These are phyloP conservation scores for Diprion similis DNA, from an alignment of 1,140 invertebrate species.

Conservation along the genomic window DNA sequence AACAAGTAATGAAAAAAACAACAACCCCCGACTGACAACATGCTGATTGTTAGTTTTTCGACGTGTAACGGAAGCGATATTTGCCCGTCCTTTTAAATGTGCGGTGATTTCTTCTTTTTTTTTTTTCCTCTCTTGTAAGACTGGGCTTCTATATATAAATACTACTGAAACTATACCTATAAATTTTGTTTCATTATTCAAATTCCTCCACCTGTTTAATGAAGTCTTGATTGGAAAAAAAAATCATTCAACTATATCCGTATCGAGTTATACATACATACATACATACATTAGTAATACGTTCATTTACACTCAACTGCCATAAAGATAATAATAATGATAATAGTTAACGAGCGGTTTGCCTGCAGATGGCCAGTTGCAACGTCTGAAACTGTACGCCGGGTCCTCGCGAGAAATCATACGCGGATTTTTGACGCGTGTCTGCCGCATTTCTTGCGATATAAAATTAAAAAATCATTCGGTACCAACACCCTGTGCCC, in stretches of 20 bases:
- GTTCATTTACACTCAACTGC: too few species aligned
- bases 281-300: too few species aligned
- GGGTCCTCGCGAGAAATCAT: too few species aligned
- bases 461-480: constrained; percentile 1
- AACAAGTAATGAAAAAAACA: constrained; percentile 39
- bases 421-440: too few species aligned
- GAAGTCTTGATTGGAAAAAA: too few species aligned
- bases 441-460: too few species aligned
- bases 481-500: neutral
- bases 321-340: too few species aligned
- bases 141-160: constrained; percentile 62
- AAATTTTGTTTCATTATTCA: constrained; percentile 56
- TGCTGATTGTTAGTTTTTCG: constrained; percentile 56
- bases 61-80: constrained; percentile 49
- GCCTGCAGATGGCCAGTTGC: too few species aligned
- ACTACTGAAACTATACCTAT: constrained; percentile 58
- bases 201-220: constrained; percentile 42
- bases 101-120: constrained; percentile 49
- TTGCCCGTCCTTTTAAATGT: constrained; percentile 59
- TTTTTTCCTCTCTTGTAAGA: constrained; percentile 55
- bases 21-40: constrained; percentile 48
- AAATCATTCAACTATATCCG: too few species aligned
- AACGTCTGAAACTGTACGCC: too few species aligned
- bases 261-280: too few species aligned
- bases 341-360: too few species aligned